Base-by-base conservation (phyloP, 2,797 vertebrate species). In the Myripristis jacobus region DNA sequence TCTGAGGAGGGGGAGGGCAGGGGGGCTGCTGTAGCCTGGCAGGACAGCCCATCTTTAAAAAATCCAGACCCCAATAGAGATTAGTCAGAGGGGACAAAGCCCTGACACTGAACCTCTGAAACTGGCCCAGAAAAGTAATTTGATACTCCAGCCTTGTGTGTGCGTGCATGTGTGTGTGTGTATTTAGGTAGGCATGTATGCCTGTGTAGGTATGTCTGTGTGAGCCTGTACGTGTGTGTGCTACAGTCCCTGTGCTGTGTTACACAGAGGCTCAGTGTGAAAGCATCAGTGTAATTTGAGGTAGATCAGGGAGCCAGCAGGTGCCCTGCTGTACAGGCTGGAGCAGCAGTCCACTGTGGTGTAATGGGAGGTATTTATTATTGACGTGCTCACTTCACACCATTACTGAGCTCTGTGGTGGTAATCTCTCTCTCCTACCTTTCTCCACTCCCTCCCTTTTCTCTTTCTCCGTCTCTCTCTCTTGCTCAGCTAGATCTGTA, bases 331-430 rank as follows among this genome's bases (percentile, higher is more conserved):
- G 53, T 66, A 80, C 82, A 71, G 82, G 66, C 79, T 67, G 77
- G 77, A 38, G 70, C 75, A 77, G 79, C 80, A 19, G 76, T 88
- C 82, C 82, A 73, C 78, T 24, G 46, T 36, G 74, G 83, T 91
- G 84, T 91, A 93, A 91, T 92, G 82, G 89, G 85, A 91, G 81
- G 80, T 92, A 91, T 93, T 94, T 90, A 90, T 91, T 94, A 94
- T 93, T 90, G 93, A 93, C 86, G 53, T 66, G 73, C 83, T 83
- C 80, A 73, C 73, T 75, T 87, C 84, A 79, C 87, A 86, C 85
- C 73, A 84, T 91, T 89, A 86, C 89, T 73, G 86, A 82, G 78
- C 84, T 82, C 64, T 73, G 77, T 77, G 69, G 85, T 86, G 91
- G 86, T 91, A 91, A 92, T 92, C 89, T 91, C 73, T 86, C 87